Evolutionary conservation across 2,797 vertebrate species (phyloP).

Genomic region (Protosalanx chinensis): DNA sequence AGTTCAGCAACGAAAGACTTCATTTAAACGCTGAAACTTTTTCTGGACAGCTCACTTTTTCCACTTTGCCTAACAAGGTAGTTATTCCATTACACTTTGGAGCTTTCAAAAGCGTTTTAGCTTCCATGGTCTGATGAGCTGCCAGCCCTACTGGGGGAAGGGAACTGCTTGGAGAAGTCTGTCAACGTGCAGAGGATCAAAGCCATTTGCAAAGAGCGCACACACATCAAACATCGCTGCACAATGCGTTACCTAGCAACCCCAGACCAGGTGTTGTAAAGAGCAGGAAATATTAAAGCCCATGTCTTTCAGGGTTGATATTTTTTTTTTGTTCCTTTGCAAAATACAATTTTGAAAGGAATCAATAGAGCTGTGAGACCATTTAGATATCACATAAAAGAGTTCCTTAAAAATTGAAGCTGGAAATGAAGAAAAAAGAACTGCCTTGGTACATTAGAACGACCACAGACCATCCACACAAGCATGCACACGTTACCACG

Average conservation of each 20-base stretch:
- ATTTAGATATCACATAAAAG: conserved; percentile 49
- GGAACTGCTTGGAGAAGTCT: conserved; percentile 63
- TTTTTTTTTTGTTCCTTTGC: conserved; percentile 45
- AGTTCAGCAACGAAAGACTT: conserved; percentile 32
- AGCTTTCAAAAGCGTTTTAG: conserved; percentile 69
- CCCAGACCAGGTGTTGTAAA: conserved; percentile 68
- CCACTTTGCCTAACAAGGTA: conserved; percentile 64
- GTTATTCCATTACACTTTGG: conserved; percentile 64
- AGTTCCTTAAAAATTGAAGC: conserved; percentile 49
- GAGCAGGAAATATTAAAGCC: conserved; percentile 64
- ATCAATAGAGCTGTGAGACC: conserved; percentile 61
- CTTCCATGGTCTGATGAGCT: conserved; percentile 64
- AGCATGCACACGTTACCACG: conserved; percentile 28
- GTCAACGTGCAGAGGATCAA: conserved; percentile 71
- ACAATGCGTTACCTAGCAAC: conserved; percentile 78
- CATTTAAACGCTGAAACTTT: conserved; percentile 55
- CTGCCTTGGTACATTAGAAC: conserved; percentile 38
- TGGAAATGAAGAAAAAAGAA: conserved; percentile 35
- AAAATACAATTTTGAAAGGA: conserved; percentile 68
- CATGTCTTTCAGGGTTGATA: conserved; percentile 46
- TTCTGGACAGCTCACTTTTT: conserved; percentile 58
- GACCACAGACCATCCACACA: conserved; percentile 39
- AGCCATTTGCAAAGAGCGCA: conserved; percentile 70
- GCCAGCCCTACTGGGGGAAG: conserved; percentile 66
- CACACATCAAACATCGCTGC: conserved; percentile 64